Percentiles rank a stretch among this genome's conserved stretches.
Evolutionary conservation across 2,113 vertebrate genomes (phyloP).

Genomic region (Ariopsis seemanni): DNA sequence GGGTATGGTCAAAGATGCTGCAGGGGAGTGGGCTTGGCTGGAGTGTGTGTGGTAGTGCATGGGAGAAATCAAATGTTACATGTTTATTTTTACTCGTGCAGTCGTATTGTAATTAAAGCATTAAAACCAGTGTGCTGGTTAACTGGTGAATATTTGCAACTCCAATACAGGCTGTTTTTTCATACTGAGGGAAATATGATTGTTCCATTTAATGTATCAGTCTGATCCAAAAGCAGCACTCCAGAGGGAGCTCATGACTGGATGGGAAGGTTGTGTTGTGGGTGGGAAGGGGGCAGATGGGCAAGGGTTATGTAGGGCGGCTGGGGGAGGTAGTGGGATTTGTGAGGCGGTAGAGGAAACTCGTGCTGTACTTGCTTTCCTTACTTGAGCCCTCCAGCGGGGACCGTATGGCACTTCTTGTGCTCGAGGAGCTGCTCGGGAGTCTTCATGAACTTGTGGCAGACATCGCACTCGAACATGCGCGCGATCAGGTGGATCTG

Average conservation of each 20-base stretch:
- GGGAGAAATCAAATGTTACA: too few species aligned
- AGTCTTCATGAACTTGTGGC: conserved; percentile 99
- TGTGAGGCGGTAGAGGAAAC: conserved; percentile 55
- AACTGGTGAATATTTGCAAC: not conserved
- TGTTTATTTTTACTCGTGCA: not conserved
- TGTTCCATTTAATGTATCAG: not conserved
- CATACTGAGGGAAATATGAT: not conserved
- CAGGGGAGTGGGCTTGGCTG: not conserved
- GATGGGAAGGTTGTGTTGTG: conserved; percentile 11
- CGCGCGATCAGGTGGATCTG: conserved; percentile 99
- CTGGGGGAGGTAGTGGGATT: conserved; percentile 8
- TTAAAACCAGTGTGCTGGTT: not conserved
- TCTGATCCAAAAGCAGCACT: conserved; percentile 42
- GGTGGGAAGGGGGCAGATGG: conserved; percentile 8
- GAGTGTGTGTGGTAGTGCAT: not conserved
- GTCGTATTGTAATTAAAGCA: not conserved
- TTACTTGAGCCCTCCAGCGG: conserved; percentile 99
- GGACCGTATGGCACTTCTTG: conserved; percentile 99
- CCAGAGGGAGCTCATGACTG: not conserved
- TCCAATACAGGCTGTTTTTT: not conserved
- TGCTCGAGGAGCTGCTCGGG: conserved; percentile 98
- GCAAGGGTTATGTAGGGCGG: conserved; percentile 13
- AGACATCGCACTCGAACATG: conserved; percentile 98
- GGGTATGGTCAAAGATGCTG: not conserved
- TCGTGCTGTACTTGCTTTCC: conserved; percentile 99